A percentile compares a stretch with the other conserved stretches of the same genome.
These are phyloP conservation scores for Polypedilum pembai DNA, from an alignment of 1,140 invertebrate genomes.

Conservation along the genomic window DNA sequence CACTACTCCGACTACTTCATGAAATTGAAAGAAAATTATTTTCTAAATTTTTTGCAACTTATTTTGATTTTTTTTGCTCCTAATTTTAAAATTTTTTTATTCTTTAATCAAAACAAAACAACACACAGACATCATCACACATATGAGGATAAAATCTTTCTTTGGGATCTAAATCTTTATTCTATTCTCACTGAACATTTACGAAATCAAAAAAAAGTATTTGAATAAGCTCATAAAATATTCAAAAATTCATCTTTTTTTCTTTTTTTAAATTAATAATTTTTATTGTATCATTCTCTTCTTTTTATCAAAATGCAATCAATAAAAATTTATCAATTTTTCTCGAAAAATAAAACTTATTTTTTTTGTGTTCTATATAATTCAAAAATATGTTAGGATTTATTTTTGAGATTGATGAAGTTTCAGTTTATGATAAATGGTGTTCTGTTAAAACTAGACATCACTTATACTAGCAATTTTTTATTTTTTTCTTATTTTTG, in stretches of 20 bases:
- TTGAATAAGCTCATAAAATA: neutral
- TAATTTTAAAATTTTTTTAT: neutral
- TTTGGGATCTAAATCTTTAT: neutral
- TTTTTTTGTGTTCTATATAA: neutral
- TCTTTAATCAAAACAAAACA: neutral
- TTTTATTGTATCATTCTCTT: conserved; percentile 2
- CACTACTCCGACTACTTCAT: conserved; percentile 31
- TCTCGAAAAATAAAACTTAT: neutral
- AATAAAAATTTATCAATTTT: neutral
- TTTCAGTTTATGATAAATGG: too few relatives aligned
- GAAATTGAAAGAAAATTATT: neutral
- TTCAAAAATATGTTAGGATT: too few relatives aligned
- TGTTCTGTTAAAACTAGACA: too few relatives aligned
- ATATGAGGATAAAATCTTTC: neutral
- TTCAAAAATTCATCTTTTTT: neutral
- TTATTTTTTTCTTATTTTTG: too few relatives aligned
- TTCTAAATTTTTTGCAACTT: too few relatives aligned
- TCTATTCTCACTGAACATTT: neutral
- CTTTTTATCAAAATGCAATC: conserved; percentile 4
- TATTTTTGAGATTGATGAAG: too few relatives aligned
- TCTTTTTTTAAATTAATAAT: neutral
- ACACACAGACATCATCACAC: neutral
- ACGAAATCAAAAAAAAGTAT: conserved; percentile 4
- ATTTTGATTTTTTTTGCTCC: too few relatives aligned
- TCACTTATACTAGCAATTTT: too few relatives aligned